Evolutionary conservation across 2,797 vertebrate genomes (phyloP).

Genomic region (Huso huso): DNA sequence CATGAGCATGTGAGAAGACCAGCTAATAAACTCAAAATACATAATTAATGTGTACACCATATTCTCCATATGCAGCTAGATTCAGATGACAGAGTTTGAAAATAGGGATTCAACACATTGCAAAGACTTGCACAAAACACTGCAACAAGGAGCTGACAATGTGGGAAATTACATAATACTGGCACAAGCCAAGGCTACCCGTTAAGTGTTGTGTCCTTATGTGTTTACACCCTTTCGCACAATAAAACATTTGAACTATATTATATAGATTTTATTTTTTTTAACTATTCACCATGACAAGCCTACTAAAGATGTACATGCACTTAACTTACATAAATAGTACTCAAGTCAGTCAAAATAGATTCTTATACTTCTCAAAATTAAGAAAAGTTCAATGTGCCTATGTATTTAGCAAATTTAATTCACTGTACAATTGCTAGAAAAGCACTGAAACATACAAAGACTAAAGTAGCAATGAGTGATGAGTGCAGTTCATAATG

Average conservation of each 20-base stretch:
- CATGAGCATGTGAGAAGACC: constrained; percentile 45
- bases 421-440: constrained; percentile 16
- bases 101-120: constrained; percentile 37
- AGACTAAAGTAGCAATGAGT: constrained; percentile 20
- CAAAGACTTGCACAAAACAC: constrained; percentile 49
- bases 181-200: constrained; percentile 52
- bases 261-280: background rate
- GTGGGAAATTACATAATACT: constrained; percentile 50
- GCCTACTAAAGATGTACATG: constrained; percentile 18
- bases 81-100: constrained; percentile 19
- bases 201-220: constrained; percentile 27
- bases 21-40: constrained; percentile 46
- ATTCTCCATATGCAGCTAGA: constrained; percentile 2
- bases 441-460: constrained; percentile 24
- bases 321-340: constrained; percentile 23
- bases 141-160: constrained; percentile 50
- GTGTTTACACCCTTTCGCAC: constrained; percentile 10
- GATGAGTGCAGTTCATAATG: constrained; percentile 25
- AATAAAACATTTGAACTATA: constrained; percentile 7
- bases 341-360: constrained; percentile 20
- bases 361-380: constrained; percentile 21
- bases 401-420: constrained; percentile 18
- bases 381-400: constrained; percentile 19
- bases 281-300: constrained; percentile 13
- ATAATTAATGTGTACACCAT: constrained; percentile 7